Evolutionary conservation across 2,113 vertebrate species (phyloP).

Genomic region (Deroptyus accipitrinus): DNA sequence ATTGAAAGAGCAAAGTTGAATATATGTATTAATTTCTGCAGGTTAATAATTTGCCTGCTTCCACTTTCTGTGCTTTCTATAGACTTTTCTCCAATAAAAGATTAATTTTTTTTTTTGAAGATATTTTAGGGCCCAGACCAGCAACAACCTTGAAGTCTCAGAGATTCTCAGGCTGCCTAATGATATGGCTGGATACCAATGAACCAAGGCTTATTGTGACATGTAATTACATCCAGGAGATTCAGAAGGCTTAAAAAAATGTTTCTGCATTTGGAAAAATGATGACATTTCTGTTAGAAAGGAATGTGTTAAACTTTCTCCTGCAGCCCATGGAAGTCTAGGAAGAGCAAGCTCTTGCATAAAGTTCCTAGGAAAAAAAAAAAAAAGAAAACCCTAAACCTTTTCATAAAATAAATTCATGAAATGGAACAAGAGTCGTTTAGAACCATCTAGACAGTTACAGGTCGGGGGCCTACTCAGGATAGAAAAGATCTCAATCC

Average conservation of each 20-base stretch:
- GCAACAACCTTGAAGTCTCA: neutral
- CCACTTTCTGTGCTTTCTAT: neutral
- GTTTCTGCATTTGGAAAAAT: neutral
- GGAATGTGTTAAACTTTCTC: neutral
- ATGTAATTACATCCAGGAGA: neutral
- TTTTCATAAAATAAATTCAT: neutral
- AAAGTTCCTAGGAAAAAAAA: neutral
- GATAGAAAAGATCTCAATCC: neutral
- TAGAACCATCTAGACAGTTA: neutral
- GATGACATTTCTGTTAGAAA: neutral
- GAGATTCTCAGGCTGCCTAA: neutral
- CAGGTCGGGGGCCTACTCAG: neutral
- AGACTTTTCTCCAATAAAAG: neutral
- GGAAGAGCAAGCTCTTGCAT: neutral
- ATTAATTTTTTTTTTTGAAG: neutral
- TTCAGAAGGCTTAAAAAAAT: neutral
- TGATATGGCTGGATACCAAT: neutral
- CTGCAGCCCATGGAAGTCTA: neutral
- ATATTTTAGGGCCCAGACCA: neutral
- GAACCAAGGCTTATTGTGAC: neutral
- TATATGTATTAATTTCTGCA: neutral
- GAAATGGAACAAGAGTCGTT: neutral
- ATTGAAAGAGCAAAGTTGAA: neutral
- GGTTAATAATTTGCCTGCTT: neutral
- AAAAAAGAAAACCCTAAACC: accelerated